Evolutionary conservation across 2,797 vertebrate genomes (phyloP).

Genomic region (Trachops cirrhosus): DNA sequence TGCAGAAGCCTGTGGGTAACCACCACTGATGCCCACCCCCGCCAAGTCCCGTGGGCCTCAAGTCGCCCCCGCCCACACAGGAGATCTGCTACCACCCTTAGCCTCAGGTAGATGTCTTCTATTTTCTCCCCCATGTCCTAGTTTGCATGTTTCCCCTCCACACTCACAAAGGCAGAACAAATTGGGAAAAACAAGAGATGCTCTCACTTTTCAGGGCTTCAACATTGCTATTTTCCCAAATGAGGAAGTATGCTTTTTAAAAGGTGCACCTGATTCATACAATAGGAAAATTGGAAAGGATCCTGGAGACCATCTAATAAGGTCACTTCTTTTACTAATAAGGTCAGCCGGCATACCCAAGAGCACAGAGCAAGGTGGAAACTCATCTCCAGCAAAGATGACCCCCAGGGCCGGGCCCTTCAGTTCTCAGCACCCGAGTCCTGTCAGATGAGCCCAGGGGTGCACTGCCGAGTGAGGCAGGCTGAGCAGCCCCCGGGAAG

Average conservation of each 20-base stretch:
- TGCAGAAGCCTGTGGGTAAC: not conserved
- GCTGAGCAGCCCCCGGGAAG: not conserved
- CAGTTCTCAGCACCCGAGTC: not conserved
- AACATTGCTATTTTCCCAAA: not conserved
- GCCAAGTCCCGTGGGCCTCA: not conserved
- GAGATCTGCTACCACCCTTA: not conserved
- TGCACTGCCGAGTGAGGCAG: not conserved
- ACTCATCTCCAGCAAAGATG: not conserved
- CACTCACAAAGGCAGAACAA: not conserved
- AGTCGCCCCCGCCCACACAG: too few species aligned
- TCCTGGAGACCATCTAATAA: not conserved
- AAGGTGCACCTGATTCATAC: not conserved
- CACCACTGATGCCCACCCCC: not conserved
- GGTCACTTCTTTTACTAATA: not conserved
- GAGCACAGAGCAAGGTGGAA: not conserved
- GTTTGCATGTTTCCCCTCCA: not conserved
- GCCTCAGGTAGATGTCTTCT: not conserved
- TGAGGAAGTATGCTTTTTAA: not conserved
- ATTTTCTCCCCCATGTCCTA: not conserved
- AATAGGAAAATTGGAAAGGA: not conserved
- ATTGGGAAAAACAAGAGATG: not conserved
- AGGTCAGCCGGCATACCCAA: not conserved
- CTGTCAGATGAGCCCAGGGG: not conserved
- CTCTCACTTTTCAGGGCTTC: not conserved
- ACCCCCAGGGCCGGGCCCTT: not conserved